Evolutionary conservation across 1,140 invertebrate genomes (phyloP), one percentile per base, ranked within the genome.

Genomic region (Nymphalis io): DNA sequence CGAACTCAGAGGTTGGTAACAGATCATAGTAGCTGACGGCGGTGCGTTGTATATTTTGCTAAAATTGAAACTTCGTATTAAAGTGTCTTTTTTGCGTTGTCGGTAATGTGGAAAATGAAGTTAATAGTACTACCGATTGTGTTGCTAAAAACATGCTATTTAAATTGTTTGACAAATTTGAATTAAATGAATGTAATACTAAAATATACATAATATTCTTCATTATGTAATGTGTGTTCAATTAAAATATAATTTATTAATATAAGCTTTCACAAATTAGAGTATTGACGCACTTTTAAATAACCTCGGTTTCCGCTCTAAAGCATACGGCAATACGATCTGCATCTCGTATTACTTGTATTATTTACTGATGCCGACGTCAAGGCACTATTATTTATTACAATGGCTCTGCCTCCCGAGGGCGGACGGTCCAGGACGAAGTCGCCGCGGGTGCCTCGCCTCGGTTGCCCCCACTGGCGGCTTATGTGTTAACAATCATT

Each of bases 1-100:
- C 39, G 93, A 93, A 71, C 87, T 93, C 20, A 81, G 93, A 93
- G 93, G 93, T 91, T 77, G 40, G 53, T 69, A 60, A 20, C 39
- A 75, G 40, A 48, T 23, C 15, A 2, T 27, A 13, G 51, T 55
- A 12, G 11, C 48, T 10, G 10, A 33, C 5, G 27, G 27, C 10
- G 10, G 27, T 33, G 27, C 27, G 3, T 5, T 33, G 1, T n/a
- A n/a, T n/a, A n/a, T n/a, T n/a, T n/a, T n/a, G n/a, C n/a, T n/a
- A n/a, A n/a, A n/a, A n/a, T n/a, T n/a, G n/a, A n/a, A n/a, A n/a
- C n/a, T n/a, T n/a, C n/a, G n/a, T n/a, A 27, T 13, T 15, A 3
- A 2, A n/a, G 51, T n/a, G n/a, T n/a, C n/a, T n/a, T n/a, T n/a
- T 51, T 13, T 23, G 23, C 2, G 23, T 55, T 55, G 16, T 18